These are phyloP conservation scores for Bombylius major DNA, from an alignment of 2,888 invertebrate genomes.

Conservation along the genomic window DNA sequence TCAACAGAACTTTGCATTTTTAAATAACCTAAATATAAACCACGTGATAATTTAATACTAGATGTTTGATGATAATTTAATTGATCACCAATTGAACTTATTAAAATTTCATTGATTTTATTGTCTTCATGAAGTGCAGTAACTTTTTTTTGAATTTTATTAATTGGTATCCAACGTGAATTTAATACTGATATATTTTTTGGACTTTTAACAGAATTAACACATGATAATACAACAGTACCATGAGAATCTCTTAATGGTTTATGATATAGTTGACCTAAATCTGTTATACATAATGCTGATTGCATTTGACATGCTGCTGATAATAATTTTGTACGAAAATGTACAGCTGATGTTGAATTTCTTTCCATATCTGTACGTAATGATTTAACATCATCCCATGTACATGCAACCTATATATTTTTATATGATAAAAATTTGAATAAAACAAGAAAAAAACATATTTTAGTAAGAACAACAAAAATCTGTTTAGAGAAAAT, in stretches of 20 bases:
- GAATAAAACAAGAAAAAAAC: not conserved
- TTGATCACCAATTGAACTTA: constrained; percentile 77
- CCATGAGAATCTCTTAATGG: constrained; percentile 82
- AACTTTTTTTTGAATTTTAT: constrained; percentile 68
- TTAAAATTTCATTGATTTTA: constrained; percentile 68
- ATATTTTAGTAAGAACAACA: not conserved
- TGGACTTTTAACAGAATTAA: constrained; percentile 51
- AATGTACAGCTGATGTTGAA: constrained; percentile 80
- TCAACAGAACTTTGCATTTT: constrained; percentile 96
- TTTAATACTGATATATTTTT: constrained; percentile 82
- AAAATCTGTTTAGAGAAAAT: not conserved
- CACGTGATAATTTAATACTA: constrained; percentile 66
- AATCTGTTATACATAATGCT: constrained; percentile 79
- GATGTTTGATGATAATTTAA: constrained; percentile 55
- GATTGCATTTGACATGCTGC: constrained; percentile 90
- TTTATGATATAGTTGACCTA: constrained; percentile 89
- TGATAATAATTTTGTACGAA: constrained; percentile 80
- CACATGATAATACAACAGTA: constrained; percentile 79
- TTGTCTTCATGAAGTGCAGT: constrained; percentile 60
- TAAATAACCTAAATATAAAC: constrained; percentile 89
- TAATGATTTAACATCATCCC: constrained; percentile 89
- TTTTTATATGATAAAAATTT: not conserved
- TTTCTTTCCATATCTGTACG: constrained; percentile 92
- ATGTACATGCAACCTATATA: constrained; percentile 74
- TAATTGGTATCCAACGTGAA: constrained; percentile 83